Conservation (phyloP, 1,140 invertebrate genomes). For the Caenorhabditis inopinata region DNA sequence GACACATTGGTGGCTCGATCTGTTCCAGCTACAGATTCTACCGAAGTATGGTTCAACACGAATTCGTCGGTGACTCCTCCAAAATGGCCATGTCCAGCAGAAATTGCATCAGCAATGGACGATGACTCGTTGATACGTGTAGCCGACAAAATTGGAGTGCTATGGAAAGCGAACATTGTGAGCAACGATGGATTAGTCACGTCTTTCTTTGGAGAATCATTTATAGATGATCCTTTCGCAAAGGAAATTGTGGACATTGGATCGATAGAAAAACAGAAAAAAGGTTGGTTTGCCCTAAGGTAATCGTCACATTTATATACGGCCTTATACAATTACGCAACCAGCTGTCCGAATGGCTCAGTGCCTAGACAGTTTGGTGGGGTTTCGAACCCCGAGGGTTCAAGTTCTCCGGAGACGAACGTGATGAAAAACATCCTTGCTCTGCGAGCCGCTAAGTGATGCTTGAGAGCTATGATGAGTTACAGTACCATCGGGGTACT, state of each 20-base stretch:
- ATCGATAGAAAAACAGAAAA: too few relatives aligned
- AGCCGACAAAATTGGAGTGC: background rate
- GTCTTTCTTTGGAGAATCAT: constrained; percentile 16
- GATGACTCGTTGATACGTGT: background rate
- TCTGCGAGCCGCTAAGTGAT: background rate
- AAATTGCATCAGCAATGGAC: background rate
- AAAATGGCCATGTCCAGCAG: background rate
- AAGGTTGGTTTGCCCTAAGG: too few relatives aligned
- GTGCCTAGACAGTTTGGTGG: background rate
- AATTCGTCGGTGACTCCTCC: background rate
- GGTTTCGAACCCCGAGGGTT: too few relatives aligned
- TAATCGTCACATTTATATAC: too few relatives aligned
- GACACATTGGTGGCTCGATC: background rate
- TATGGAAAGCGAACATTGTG: constrained; percentile 32
- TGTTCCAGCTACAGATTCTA: background rate
- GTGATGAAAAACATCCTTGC: background rate
- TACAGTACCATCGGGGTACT: too few relatives aligned
- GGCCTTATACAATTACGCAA: background rate
- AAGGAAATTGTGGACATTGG: too few relatives aligned
- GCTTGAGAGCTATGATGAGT: too few relatives aligned
- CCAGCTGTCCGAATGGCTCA: background rate
- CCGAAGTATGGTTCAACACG: background rate
- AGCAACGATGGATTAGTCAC: constrained; percentile 30
- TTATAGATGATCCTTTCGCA: constrained; percentile 10
- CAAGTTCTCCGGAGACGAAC: background rate